phyloP scores from a whole-genome alignment of 2,888 invertebrate genomes.

The Xylota segnis region DNA sequence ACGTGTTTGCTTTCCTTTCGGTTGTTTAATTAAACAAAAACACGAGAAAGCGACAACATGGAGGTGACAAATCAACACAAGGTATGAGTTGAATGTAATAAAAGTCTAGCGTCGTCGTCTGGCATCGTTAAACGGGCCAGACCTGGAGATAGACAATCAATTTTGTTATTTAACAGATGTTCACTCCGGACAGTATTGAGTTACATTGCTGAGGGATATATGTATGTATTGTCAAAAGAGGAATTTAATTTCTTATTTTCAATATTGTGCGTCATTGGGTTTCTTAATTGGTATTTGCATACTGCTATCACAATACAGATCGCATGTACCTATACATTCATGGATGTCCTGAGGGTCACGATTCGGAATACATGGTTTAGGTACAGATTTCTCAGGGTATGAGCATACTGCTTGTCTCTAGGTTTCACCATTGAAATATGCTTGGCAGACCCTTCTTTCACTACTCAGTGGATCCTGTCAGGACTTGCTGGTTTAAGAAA shows the following conservation, averaged over 20 bases:
- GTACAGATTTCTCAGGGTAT: no score
- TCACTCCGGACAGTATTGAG: not conserved
- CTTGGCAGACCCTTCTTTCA: no score
- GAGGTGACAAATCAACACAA: not conserved
- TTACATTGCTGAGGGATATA: no score
- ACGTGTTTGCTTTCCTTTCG: not conserved
- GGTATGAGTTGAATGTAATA: not conserved
- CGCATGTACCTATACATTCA: no score
- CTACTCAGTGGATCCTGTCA: no score
- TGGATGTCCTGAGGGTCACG: no score
- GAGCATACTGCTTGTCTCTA: no score
- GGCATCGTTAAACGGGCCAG: not conserved
- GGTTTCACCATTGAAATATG: no score
- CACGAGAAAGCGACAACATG: not conserved
- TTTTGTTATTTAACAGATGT: slow-evolving; percentile 1
- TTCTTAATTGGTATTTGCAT: not conserved
- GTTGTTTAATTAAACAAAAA: not conserved
- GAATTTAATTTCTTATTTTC: not conserved
- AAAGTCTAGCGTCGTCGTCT: not conserved
- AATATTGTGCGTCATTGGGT: not conserved
- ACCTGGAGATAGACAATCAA: not conserved
- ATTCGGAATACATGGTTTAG: no score
- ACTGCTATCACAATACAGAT: no score
- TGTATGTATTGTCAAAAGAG: not conserved
- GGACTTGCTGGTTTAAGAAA: no score